Conservation (phyloP, 2,797 vertebrate genomes). For the Sebastes ruberrimus region DNA sequence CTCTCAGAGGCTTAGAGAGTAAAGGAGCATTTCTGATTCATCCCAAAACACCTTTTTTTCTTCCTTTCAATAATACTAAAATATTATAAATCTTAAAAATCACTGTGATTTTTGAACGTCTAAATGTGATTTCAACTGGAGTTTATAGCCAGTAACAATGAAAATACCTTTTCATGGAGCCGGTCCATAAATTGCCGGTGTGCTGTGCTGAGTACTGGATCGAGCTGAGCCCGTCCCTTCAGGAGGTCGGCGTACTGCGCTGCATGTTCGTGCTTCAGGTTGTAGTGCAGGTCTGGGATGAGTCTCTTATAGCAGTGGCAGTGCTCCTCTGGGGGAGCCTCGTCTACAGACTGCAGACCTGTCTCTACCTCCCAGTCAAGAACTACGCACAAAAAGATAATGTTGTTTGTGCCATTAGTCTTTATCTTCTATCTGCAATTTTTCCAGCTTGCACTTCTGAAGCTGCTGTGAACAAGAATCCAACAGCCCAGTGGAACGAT, state of each 20-base stretch:
- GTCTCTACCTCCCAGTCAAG: constrained; percentile 76
- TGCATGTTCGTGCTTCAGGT: constrained; percentile 67
- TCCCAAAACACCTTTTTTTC: too few species aligned
- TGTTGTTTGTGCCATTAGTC: not conserved
- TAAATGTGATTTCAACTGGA: too few species aligned
- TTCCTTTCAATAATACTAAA: too few species aligned
- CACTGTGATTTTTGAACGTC: too few species aligned
- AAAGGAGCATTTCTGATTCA: too few species aligned
- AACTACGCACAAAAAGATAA: constrained; percentile 41
- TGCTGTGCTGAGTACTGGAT: constrained; percentile 56
- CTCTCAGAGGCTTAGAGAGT: too few species aligned
- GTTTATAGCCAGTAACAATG: too few species aligned
- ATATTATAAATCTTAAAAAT: too few species aligned
- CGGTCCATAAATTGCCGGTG: constrained; percentile 67
- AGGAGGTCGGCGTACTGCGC: constrained; percentile 69
- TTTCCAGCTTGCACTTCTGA: not conserved
- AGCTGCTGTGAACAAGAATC: not conserved
- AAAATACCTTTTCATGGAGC: constrained; percentile 67
- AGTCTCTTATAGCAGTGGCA: constrained; percentile 79
- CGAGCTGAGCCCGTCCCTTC: constrained; percentile 60
- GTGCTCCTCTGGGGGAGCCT: constrained; percentile 63
- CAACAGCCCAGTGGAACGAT: not conserved
- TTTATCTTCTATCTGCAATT: not conserved
- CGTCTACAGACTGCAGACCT: constrained; percentile 56
- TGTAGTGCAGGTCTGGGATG: constrained; percentile 74